Conservation (phyloP, 2,113 vertebrate species). For the Epinephelus fuscoguttatus region DNA sequence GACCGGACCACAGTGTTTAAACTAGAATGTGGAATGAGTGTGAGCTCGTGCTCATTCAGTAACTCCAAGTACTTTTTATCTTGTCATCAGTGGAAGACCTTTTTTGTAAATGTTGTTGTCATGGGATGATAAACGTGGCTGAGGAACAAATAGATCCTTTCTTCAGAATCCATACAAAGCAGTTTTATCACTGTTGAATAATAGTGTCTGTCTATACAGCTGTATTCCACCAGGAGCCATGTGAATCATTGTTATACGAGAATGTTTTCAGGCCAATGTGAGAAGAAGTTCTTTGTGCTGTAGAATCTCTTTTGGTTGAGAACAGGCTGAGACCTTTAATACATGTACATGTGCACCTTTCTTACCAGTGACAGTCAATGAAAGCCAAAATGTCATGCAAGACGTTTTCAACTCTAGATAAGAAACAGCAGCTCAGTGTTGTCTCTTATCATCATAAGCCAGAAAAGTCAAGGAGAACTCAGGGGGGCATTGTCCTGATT, state of each 20-base stretch:
- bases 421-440: conserved; percentile 43
- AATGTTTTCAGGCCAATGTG: conserved; percentile 1
- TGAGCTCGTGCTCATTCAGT: no score
- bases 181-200: conserved; percentile 14
- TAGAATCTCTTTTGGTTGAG: conserved; percentile 1
- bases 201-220: not conserved
- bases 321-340: conserved; percentile 31
- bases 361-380: conserved; percentile 28
- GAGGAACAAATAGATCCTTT: not conserved
- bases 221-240: conserved; percentile 1
- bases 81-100: no score
- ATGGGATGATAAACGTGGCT: not conserved
- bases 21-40: no score
- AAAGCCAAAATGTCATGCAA: conserved; percentile 57
- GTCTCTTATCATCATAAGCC: conserved; percentile 67
- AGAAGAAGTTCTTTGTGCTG: conserved; percentile 1
- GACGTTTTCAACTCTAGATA: conserved; percentile 57
- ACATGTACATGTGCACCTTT: conserved; percentile 17
- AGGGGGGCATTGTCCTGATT: conserved; percentile 55
- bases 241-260: conserved; percentile 5
- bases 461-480: conserved; percentile 71
- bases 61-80: no score
- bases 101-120: not conserved
- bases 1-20: no score
- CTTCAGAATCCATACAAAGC: conserved; percentile 14